Evolutionary conservation across 2,888 invertebrate species (phyloP).

Genomic region (Hydrotaea diabolus): DNA sequence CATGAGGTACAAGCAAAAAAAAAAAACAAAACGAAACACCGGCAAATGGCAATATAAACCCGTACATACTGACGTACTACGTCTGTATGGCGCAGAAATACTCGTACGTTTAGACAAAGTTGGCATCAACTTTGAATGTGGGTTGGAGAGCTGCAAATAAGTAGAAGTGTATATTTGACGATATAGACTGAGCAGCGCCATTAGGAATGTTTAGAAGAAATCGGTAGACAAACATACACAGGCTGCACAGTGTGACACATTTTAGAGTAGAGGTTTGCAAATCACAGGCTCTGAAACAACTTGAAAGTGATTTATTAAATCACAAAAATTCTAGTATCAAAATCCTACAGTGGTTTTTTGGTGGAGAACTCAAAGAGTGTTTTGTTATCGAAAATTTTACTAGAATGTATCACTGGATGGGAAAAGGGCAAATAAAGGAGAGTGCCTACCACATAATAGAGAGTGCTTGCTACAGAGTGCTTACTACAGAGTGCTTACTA

Average conservation of each 20-base stretch:
- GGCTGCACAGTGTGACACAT: background rate
- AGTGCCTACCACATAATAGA: no score
- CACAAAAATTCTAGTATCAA: no score
- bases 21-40: background rate
- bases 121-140: constrained; percentile 58
- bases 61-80: background rate
- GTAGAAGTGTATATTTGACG: constrained; percentile 48
- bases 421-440: no score
- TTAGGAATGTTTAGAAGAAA: constrained; percentile 50
- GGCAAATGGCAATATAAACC: background rate
- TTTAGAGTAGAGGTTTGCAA: no score
- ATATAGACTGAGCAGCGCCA: constrained; percentile 65
- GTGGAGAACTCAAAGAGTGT: no score
- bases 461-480: no score
- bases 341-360: no score
- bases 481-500: no score
- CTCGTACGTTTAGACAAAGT: background rate
- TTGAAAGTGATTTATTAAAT: no score
- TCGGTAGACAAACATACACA: background rate
- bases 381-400: no score
- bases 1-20: constrained; percentile 46
- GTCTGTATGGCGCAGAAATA: background rate
- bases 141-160: constrained; percentile 53
- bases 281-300: no score
- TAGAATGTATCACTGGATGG: no score